Evolutionary conservation across 2,888 invertebrate genomes (phyloP), one percentile per base, ranked within the genome.

Genomic region (Scaptomyza caliginosa): DNA sequence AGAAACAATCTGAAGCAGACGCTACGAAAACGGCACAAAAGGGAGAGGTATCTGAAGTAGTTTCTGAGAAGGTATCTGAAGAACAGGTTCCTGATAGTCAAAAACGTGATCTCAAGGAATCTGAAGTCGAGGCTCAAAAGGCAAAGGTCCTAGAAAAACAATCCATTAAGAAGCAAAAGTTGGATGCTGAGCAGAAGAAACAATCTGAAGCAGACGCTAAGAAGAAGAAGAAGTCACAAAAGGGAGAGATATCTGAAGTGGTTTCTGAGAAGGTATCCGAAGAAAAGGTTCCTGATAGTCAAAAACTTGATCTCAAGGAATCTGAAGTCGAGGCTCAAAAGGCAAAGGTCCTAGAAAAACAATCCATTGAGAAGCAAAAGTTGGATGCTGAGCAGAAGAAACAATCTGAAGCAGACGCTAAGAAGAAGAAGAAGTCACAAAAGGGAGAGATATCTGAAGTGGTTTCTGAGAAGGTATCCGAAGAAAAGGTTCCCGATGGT

Each of bases 181-280:
- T 59, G 1, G 57, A 62, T n/a, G 13, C 58, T 11, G 59, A 70
- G 16, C 69, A 79, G 38, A 62, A 39, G 8, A 67, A 46, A 40
- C 51, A 24, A 8, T 39, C 24, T 19, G 43, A 56, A 13, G 28
- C 54, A 11, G 49, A 43, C 38, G 16, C 40, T 3, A 8, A 48
- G 2, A n/a, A n/a, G n/a, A 32, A 24, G 10, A 11, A 34, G 23
- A 45, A 40, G 42, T 11, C 40, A 8, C 43, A 51, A 6, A 51
- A 48, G 26, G 68, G 71, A 60, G 30, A 55, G 66, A 62, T 63
- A 7, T 51, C 39, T 21, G 28, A 55, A 36, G 36, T 45, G 24
- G 19, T 13, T 30, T n/a, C 30, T 5, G 46, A 46, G 7, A 36
- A 54, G 3, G 3, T 48, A n/a, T 21, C 36, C n/a, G 54, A 59